Evolutionary conservation across 1,140 invertebrate species (phyloP).

Genomic region (Drosophila kanapiae): DNA sequence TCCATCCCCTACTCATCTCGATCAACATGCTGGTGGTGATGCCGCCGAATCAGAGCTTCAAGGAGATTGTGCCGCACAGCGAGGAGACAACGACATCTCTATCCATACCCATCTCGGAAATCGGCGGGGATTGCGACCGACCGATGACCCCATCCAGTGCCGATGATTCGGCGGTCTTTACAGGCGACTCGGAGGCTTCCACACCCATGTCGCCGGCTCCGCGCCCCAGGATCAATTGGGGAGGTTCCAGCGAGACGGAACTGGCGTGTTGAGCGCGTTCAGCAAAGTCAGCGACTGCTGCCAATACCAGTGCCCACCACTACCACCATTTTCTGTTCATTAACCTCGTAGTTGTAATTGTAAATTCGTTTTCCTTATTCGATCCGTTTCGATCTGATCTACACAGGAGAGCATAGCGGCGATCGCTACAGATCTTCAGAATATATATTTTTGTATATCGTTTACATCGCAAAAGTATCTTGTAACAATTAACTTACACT

Average conservation of each 20-base stretch:
- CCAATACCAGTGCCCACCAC: conserved; percentile 32
- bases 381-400: conserved; percentile 6
- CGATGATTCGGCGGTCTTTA: conserved; percentile 71
- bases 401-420: conserved; percentile 13
- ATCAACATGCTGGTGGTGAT: conserved; percentile 90
- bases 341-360: conserved; percentile 57
- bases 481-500: conserved; percentile 10
- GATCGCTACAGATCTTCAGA: conserved; percentile 48
- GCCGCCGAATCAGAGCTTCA: conserved; percentile 84
- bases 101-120: conserved; percentile 79
- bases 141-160: conserved; percentile 65
- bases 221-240: conserved; percentile 50
- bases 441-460: conserved; percentile 68
- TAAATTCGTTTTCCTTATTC: conserved; percentile 54
- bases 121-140: conserved; percentile 71
- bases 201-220: conserved; percentile 57
- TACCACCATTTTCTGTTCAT: conserved; percentile 65
- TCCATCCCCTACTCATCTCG: conserved; percentile 89
- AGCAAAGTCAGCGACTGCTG: not conserved
- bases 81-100: conserved; percentile 57
- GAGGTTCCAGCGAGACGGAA: conserved; percentile 50
- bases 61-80: conserved; percentile 63
- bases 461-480: conserved; percentile 53
- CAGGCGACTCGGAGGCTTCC: conserved; percentile 59
- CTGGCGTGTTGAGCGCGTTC: conserved; percentile 65